Conservation (phyloP, 2,797 vertebrate species). For the Glyptemys insculpta region DNA sequence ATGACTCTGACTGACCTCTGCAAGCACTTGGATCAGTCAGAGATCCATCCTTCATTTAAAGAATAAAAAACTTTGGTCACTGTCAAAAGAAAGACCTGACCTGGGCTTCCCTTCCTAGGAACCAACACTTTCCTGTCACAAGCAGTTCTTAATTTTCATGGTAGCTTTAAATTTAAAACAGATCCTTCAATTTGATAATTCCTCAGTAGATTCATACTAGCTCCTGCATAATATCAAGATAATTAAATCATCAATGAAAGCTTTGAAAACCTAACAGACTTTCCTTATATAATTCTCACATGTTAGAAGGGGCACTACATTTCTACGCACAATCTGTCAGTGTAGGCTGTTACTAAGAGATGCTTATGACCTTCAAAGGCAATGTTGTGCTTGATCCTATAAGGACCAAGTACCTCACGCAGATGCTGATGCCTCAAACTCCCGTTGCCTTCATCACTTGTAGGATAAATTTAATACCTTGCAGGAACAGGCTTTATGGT, state of each 20-base stretch:
- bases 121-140: neutral
- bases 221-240: neutral
- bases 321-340: neutral
- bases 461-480: neutral
- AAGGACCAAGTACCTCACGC: neutral
- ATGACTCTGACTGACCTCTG: neutral
- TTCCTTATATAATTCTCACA: neutral
- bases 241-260: neutral
- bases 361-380: neutral
- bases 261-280: neutral
- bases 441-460: neutral
- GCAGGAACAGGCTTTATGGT: neutral
- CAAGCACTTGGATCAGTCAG: neutral
- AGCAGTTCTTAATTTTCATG: neutral
- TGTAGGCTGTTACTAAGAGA: neutral
- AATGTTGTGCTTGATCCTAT: neutral
- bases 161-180: neutral
- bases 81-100: neutral
- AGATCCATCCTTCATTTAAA: neutral
- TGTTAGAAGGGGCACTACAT: neutral
- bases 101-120: neutral
- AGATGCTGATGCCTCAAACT: neutral
- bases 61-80: neutral
- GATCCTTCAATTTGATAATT: neutral
- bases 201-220: neutral